These are phyloP conservation scores for Dermolepida albohirtum DNA, from an alignment of 2,888 invertebrate species.

Conservation along the genomic window DNA sequence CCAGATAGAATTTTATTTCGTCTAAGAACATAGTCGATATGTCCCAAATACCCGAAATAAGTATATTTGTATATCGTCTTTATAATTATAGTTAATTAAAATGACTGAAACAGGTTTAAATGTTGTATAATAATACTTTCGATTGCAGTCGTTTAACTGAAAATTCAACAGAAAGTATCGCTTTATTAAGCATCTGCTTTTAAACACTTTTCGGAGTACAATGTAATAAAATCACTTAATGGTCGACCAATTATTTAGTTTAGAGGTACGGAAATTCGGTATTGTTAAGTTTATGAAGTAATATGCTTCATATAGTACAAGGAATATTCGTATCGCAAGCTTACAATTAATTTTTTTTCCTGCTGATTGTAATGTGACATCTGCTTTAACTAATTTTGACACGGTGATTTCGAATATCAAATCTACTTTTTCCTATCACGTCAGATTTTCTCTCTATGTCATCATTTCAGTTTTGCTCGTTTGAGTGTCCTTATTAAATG, in stretches of 20 bases:
- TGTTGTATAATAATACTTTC: constrained; percentile 17
- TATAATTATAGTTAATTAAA: constrained; percentile 35
- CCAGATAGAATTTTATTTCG: no score
- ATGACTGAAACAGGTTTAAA: constrained; percentile 18
- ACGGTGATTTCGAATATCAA: no score
- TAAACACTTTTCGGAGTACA: constrained; percentile 1
- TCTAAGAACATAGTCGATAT: not conserved
- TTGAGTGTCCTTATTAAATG: no score
- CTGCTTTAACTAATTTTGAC: no score
- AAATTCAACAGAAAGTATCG: constrained; percentile 16
- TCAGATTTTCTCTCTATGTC: no score
- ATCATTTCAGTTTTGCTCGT: no score
- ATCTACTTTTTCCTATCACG: no score
- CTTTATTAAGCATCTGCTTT: constrained; percentile 17
- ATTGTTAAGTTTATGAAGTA: not conserved
- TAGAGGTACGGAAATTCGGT: constrained; percentile 6
- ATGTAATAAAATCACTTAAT: constrained; percentile 25
- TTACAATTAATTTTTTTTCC: no score
- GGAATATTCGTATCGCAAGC: no score
- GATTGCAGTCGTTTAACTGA: constrained; percentile 10
- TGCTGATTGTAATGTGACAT: no score
- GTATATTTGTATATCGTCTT: constrained; percentile 30
- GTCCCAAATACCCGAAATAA: constrained; percentile 17
- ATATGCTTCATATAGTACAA: not conserved
- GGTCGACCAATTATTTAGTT: constrained; percentile 1